phyloP scores from a whole-genome alignment of 2,113 vertebrate species.

The Zosterops hypoxanthus region DNA sequence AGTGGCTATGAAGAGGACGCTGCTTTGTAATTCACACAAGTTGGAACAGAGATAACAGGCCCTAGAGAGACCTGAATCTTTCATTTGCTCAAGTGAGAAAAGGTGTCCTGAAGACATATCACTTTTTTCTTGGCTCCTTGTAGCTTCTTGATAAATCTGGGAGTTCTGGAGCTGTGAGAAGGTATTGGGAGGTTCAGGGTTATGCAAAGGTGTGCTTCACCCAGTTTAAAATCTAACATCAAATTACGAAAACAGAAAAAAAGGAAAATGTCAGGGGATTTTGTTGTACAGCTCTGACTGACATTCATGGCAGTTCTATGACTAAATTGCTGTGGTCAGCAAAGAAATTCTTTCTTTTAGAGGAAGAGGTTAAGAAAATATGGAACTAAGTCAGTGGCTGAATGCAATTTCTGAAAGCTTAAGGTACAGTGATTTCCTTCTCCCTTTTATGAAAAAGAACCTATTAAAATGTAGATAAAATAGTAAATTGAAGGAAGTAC shows the following conservation, averaged over 20 bases:
- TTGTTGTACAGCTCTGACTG: not conserved
- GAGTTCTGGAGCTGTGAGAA: not conserved
- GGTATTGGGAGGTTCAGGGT: not conserved
- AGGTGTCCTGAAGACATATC: not conserved
- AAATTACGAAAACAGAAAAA: not conserved
- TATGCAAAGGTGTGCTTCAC: not conserved
- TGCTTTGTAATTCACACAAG: not conserved
- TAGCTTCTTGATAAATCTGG: not conserved
- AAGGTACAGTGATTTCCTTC: not conserved
- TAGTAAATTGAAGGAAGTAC: not conserved
- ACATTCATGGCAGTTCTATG: not conserved
- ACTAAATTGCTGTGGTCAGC: not conserved
- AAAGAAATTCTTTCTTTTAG: not conserved
- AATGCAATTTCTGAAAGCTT: not conserved
- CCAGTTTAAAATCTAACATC: not conserved
- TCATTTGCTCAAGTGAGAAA: not conserved
- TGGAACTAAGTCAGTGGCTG: not conserved
- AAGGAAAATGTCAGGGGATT: accelerated
- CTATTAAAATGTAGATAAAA: not conserved
- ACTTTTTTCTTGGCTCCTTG: not conserved
- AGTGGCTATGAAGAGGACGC: accelerated
- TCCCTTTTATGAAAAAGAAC: not conserved
- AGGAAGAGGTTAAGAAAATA: not conserved
- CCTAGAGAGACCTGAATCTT: not conserved
- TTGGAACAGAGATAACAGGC: not conserved